phyloP scores from a whole-genome alignment of 2,113 vertebrate species.

The Gobiocypris rarus region DNA sequence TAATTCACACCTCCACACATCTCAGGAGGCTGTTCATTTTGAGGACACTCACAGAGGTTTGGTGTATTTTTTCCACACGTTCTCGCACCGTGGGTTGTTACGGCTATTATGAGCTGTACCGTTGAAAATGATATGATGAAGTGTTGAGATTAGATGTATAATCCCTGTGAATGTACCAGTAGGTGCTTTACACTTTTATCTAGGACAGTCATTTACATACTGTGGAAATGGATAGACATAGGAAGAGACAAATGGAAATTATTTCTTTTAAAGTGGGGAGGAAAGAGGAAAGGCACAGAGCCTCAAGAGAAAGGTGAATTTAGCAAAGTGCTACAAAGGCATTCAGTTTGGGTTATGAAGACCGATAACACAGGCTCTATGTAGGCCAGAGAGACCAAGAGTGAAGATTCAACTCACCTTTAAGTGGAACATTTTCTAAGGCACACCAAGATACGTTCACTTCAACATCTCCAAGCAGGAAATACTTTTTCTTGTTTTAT shows the following conservation, averaged over 20 bases:
- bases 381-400: slow-evolving; percentile 58
- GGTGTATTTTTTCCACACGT: neutral
- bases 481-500: neutral
- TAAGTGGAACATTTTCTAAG: slow-evolving; percentile 48
- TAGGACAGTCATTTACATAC: slow-evolving; percentile 64
- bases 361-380: slow-evolving; percentile 51
- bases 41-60: slow-evolving; percentile 5
- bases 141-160: slow-evolving; percentile 37
- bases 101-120: neutral
- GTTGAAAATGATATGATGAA: slow-evolving; percentile 31
- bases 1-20: slow-evolving; percentile 11
- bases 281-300: neutral
- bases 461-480: neutral
- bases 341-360: slow-evolving; percentile 51
- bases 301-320: slow-evolving; percentile 54
- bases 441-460: slow-evolving; percentile 15
- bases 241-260: slow-evolving; percentile 50
- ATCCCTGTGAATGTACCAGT: slow-evolving; percentile 46
- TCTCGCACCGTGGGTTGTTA: slow-evolving; percentile 10
- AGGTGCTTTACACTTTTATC: slow-evolving; percentile 51
- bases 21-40: slow-evolving; percentile 14
- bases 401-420: slow-evolving; percentile 57
- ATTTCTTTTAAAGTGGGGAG: slow-evolving; percentile 53
- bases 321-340: slow-evolving; percentile 42
- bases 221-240: slow-evolving; percentile 2